phyloP scores from a whole-genome alignment of 1,140 invertebrate genomes.

The Hylaeus volcanicus region DNA sequence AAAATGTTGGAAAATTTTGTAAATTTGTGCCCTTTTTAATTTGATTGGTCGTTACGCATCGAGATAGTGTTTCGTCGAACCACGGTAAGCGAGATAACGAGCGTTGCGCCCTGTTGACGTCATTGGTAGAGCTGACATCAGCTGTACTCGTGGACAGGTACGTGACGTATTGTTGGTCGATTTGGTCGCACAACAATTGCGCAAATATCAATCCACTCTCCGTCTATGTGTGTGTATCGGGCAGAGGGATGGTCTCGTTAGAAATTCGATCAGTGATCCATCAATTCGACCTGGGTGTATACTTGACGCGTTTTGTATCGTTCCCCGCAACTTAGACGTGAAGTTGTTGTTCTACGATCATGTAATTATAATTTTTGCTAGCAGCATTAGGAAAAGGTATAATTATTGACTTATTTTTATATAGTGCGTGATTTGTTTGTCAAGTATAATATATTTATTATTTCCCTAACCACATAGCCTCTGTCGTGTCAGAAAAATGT shows the following conservation, averaged over 20 bases:
- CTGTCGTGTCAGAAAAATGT: no score
- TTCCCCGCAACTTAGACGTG: no score
- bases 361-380: no score
- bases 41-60: not conserved
- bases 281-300: not conserved
- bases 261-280: not conserved
- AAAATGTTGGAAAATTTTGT: no score
- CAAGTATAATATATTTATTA: no score
- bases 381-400: no score
- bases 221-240: not conserved
- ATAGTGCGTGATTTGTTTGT: no score
- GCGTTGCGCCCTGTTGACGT: constrained; percentile 23
- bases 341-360: no score
- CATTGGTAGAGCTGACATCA: constrained; percentile 32
- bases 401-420: no score
- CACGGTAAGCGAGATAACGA: constrained; percentile 18
- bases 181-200: not conserved
- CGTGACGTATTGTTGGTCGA: constrained; percentile 23
- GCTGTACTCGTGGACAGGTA: constrained; percentile 13
- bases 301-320: no score
- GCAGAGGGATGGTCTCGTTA: not conserved
- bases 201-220: not conserved
- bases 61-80: not conserved
- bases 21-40: no score
- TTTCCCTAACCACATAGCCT: no score